These are phyloP conservation scores for Diacarnus erythraeanus DNA, from an alignment of 37 sponge, comb jelly and placozoan genomes.

Conservation along the genomic window DNA sequence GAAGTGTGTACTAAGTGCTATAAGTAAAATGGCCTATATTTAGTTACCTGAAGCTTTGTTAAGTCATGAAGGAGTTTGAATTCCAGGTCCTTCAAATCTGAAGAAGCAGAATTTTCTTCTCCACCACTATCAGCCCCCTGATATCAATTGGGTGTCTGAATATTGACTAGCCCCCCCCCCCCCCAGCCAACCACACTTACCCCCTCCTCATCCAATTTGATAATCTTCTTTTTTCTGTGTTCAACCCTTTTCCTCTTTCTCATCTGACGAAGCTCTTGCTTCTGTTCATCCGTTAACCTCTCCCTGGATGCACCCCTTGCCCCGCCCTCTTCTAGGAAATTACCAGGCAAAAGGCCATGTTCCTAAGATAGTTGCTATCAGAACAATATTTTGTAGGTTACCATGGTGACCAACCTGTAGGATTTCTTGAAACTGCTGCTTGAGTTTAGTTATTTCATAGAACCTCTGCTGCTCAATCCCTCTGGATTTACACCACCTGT, in stretches of 20 bases:
- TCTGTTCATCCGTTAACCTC: conserved; percentile 43
- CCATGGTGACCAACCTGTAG: conserved; percentile 56
- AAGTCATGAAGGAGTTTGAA: conserved; percentile 85
- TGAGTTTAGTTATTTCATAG: conserved; percentile 93
- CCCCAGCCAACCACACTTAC: conserved; percentile 6
- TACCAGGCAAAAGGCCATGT: conserved; percentile 35
- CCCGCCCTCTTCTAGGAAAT: background rate
- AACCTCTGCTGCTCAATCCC: conserved; percentile 91
- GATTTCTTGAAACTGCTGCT: conserved; percentile 86
- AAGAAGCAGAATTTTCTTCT: conserved; percentile 40
- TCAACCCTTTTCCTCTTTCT: conserved; percentile 69
- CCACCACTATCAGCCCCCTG: conserved; percentile 71
- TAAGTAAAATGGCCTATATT: background rate
- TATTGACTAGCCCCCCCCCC: background rate
- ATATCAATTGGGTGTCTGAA: background rate
- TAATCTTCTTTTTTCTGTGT: conserved; percentile 67
- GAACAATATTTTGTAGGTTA: background rate
- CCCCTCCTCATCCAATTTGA: conserved; percentile 79
- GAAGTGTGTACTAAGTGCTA: background rate
- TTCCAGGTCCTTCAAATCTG: conserved; percentile 78
- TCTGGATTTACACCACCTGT: conserved; percentile 80
- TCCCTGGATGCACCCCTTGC: conserved; percentile 13
- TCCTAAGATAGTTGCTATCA: conserved; percentile 15
- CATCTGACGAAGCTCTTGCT: conserved; percentile 66
- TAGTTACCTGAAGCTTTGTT: conserved; percentile 63